These are phyloP conservation scores for Mystacornis crossleyi DNA, from an alignment of 2,113 vertebrate species.

Conservation along the genomic window DNA sequence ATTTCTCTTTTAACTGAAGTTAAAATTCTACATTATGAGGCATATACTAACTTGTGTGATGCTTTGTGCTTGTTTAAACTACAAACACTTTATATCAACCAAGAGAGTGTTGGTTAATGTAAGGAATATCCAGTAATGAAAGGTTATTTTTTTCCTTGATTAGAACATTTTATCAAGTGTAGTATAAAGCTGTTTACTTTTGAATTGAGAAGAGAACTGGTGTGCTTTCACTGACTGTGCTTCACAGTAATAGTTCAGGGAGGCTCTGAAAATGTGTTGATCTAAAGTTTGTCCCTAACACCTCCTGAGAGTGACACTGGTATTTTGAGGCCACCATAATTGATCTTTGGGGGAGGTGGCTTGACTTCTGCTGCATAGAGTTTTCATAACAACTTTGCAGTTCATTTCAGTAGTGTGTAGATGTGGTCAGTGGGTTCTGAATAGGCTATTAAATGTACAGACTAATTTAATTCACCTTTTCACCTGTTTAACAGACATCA, in stretches of 20 bases:
- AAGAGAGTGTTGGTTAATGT: not conserved
- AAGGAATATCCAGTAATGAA: not conserved
- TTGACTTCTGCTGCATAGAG: not conserved
- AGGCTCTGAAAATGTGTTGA: not conserved
- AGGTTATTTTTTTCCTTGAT: not conserved
- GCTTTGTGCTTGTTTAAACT: not conserved
- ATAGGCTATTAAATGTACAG: not conserved
- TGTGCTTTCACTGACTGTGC: not conserved
- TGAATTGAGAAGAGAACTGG: not conserved
- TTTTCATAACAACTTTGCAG: not conserved
- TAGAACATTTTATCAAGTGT: not conserved
- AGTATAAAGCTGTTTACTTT: not conserved
- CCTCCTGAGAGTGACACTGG: not conserved
- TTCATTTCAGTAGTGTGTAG: not conserved
- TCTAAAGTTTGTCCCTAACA: not conserved
- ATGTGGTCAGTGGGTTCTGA: not conserved
- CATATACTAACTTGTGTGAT: not conserved
- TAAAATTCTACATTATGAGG: not conserved
- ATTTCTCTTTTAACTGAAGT: not conserved
- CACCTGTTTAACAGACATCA: not conserved
- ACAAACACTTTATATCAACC: not conserved
- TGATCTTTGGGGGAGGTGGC: rapidly evolving
- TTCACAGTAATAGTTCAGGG: not conserved
- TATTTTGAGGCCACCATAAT: not conserved
- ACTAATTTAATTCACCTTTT: not conserved